Percentiles rank a stretch among this genome's conserved stretches.
Evolutionary conservation across 2,113 vertebrate genomes (phyloP).

Genomic region (Salvelinus sp.): DNA sequence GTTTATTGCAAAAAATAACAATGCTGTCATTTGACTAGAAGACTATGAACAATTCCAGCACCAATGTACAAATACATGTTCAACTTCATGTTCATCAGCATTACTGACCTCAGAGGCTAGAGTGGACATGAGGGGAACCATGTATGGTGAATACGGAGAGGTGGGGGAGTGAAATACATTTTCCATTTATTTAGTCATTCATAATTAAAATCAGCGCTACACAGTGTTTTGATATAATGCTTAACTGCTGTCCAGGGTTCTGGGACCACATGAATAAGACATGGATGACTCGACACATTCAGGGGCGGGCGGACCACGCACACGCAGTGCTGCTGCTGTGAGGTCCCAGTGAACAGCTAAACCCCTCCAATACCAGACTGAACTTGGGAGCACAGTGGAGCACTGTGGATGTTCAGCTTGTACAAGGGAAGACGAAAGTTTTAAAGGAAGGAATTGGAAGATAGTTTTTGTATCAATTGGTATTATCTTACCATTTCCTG

Average conservation of each 20-base stretch:
- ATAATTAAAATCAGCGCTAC: conserved; percentile 40
- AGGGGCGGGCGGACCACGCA: neutral
- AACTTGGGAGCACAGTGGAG: neutral
- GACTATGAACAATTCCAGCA: no score
- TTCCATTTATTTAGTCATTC: conserved; percentile 16
- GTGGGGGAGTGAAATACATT: conserved; percentile 12
- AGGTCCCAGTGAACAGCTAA: neutral
- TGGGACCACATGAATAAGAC: conserved; percentile 31
- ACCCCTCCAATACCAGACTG: neutral
- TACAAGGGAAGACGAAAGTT: no score
- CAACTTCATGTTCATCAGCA: neutral
- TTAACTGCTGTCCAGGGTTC: conserved; percentile 25
- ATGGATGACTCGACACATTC: conserved; percentile 14
- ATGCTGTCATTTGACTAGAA: no score
- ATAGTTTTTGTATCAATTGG: no score
- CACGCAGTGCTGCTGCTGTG: conserved; percentile 11
- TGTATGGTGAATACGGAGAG: neutral
- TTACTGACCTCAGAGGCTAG: no score
- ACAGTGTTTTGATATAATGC: conserved; percentile 38
- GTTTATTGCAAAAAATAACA: no score
- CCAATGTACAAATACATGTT: neutral
- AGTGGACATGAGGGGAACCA: neutral
- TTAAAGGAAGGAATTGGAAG: no score
- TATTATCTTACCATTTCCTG: no score
- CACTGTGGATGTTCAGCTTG: no score